Conservation (phyloP, 1,140 invertebrate species). For the Caenorhabditis remanei region DNA sequence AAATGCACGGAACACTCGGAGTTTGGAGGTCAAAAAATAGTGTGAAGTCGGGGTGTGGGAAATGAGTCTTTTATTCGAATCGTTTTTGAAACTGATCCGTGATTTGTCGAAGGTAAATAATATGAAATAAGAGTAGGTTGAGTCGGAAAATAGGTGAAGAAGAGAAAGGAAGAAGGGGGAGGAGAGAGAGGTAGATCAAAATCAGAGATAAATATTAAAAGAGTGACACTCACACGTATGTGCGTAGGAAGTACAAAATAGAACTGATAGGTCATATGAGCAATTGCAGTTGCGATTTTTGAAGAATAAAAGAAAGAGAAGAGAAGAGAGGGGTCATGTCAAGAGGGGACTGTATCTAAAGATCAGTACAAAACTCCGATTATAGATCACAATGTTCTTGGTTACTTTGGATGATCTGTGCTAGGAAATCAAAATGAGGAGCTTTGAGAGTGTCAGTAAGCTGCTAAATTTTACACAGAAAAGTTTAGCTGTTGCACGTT, state of each 20-base stretch:
- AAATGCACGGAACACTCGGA: not conserved
- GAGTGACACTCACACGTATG: constrained; percentile 26
- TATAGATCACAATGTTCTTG: too few species aligned
- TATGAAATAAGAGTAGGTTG: not conserved
- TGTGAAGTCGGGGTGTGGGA: not conserved
- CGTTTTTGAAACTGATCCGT: constrained; percentile 40
- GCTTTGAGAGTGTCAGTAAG: too few species aligned
- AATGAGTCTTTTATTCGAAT: not conserved
- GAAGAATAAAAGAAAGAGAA: not conserved
- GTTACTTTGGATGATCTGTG: too few species aligned
- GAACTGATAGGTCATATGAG: constrained; percentile 31
- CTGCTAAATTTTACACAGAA: too few species aligned
- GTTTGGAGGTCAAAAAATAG: not conserved
- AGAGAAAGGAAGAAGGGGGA: not conserved
- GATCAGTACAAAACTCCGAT: too few species aligned
- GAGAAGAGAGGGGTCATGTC: not conserved
- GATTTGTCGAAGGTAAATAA: constrained; percentile 43
- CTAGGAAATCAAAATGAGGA: too few species aligned
- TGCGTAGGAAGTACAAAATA: constrained; percentile 16
- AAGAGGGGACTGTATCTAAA: not conserved
- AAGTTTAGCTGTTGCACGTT: too few species aligned
- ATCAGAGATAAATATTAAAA: constrained; percentile 39
- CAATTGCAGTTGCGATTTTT: not conserved
- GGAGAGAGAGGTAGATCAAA: constrained; percentile 13
- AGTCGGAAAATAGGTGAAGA: constrained; percentile 21